phyloP scores from a whole-genome alignment of 2,797 vertebrate genomes.

The Carcharodon carcharias region DNA sequence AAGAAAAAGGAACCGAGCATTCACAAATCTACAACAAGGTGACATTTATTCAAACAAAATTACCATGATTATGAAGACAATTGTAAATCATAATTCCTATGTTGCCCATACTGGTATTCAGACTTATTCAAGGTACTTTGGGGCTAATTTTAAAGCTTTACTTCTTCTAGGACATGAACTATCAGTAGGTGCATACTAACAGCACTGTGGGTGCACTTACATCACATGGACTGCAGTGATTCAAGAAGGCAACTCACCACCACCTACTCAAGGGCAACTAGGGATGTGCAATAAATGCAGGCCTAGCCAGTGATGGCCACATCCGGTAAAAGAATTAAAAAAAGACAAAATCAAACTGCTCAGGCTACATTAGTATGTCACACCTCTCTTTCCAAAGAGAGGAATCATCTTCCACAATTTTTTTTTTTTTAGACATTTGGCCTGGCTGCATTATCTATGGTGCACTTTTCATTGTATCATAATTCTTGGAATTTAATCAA shows the following conservation, averaged over 20 bases:
- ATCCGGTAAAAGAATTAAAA: too few relatives aligned
- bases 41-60: neutral
- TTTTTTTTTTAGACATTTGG: neutral
- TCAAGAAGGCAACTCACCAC: too few relatives aligned
- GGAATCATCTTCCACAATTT: neutral
- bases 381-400: neutral
- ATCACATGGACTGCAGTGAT: too few relatives aligned
- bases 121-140: neutral
- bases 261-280: too few relatives aligned
- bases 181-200: neutral
- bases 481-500: slow-evolving; percentile 23
- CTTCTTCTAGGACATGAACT: neutral
- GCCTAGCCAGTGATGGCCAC: too few relatives aligned
- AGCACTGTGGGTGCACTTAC: too few relatives aligned
- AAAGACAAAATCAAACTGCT: neutral
- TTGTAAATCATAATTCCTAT: neutral
- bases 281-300: too few relatives aligned
- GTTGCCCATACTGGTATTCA: neutral
- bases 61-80: neutral
- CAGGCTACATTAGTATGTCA: neutral
- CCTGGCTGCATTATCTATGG: neutral
- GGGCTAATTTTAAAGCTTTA: neutral
- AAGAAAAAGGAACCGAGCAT: neutral
- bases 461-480: neutral
- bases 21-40: neutral